phyloP scores from a whole-genome alignment of 2,113 vertebrate genomes.

The Globicephala melas region DNA sequence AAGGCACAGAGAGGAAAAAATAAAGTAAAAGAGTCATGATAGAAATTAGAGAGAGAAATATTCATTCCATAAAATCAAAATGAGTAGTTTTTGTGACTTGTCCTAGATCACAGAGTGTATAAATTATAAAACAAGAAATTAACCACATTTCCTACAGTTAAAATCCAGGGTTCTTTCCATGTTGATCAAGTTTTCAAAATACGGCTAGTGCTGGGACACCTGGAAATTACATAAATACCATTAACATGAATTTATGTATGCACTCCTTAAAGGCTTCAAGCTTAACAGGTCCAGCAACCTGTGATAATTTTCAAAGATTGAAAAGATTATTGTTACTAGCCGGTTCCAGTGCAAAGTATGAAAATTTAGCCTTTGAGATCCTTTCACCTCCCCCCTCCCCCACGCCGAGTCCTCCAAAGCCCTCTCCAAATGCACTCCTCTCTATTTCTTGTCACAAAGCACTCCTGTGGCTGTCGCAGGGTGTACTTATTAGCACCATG shows the following conservation, averaged over 20 bases:
- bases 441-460: not conserved
- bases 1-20: not conserved
- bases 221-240: not conserved
- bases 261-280: not conserved
- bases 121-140: not conserved
- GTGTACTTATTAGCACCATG: not conserved
- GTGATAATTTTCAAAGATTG: not conserved
- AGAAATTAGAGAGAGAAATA: not conserved
- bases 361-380: not conserved
- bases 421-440: no score
- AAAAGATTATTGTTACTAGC: not conserved
- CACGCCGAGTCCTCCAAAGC: rapidly evolving
- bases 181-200: not conserved
- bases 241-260: not conserved
- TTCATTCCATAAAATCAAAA: not conserved
- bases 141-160: not conserved
- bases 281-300: no score
- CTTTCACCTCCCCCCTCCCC: not conserved
- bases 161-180: not conserved
- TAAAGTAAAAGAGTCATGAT: not conserved
- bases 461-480: not conserved
- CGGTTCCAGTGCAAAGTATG: not conserved
- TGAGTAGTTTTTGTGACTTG: not conserved
- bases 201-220: not conserved
- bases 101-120: not conserved